Base-by-base conservation (phyloP, 2,888 invertebrate genomes). In the Slavum lentiscoides region DNA sequence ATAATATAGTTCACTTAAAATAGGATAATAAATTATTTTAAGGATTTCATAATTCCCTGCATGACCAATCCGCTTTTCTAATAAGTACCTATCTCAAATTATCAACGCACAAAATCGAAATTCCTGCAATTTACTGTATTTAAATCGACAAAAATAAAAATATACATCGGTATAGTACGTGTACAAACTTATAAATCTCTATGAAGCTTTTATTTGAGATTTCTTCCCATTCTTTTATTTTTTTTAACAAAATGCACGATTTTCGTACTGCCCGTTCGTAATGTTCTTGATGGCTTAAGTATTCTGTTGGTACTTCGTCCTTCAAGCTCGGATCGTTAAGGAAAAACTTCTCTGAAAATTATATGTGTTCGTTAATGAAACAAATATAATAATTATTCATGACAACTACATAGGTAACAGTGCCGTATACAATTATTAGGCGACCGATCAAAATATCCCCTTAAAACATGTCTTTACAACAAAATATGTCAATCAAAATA, bases 241-340 rank as follows among this genome's bases (percentile, higher is more conserved):
- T 90, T 82, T 90, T 89, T 85, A 94, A 91, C 82, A 94, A 87
- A 21, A 90, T 86, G 84, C 92, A 92, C 49, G 93, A 90, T 86
- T 92, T 94, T 82, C 91, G 90, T 39, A 95, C 87, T 11, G 92
- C 91, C 84, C 93, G 89, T 85, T 94, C 93, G 86, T 95, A 95
- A 83, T 92, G 91, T 85, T 95, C 94, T 85, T 94, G 94, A 86
- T 95, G 94, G 82, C 94, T 94, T 83, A 93, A 88, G 86, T 93
- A 95, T 82, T 92, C 92, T 1, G 90, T 87, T 2, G 94, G 93
- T 76, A 87, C 87, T 17, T 92, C 91, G 7, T 95, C 95, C 83
- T 89, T 86, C 77, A 94, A 88, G 61, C 91, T 90, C 0, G 92
- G 92, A 87, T 94, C 90, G 66, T 87, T 88, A 62, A 91, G 85